A percentile compares a stretch with the other conserved stretches of the same genome.
These are phyloP conservation scores for Eristalinus sepulchralis DNA, from an alignment of 2,888 invertebrate genomes.

Conservation along the genomic window DNA sequence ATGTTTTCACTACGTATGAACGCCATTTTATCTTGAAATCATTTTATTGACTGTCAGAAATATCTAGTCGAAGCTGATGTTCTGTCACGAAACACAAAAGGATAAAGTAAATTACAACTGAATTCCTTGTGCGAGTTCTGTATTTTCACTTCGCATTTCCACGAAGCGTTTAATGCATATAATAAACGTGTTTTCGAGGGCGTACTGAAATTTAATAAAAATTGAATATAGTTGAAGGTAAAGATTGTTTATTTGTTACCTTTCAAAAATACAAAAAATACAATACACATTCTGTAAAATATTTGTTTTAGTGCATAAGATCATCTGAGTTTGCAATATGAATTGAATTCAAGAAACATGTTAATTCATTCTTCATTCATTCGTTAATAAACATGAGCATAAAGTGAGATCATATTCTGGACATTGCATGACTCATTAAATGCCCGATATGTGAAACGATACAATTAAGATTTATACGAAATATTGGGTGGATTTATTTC, in stretches of 20 bases:
- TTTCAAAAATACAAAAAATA: background rate
- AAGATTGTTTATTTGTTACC: background rate
- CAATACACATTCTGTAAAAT: background rate
- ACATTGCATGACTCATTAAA: background rate
- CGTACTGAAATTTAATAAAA: background rate
- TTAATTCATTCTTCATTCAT: background rate
- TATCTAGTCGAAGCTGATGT: conserved; percentile 2
- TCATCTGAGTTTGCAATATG: background rate
- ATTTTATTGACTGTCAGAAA: conserved; percentile 40
- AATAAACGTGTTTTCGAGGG: background rate
- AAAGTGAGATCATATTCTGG: background rate
- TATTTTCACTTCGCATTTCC: background rate
- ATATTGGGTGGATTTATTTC: background rate
- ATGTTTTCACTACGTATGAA: conserved; percentile 8
- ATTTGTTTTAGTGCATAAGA: background rate
- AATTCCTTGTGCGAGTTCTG: background rate
- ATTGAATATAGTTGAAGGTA: background rate
- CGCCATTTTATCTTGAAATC: conserved; percentile 42
- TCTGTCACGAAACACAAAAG: background rate
- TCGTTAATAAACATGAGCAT: background rate
- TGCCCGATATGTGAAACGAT: background rate
- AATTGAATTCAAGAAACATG: background rate
- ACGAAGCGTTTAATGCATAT: background rate
- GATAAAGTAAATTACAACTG: background rate
- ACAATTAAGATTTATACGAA: background rate